Base-by-base conservation (phyloP, 2,797 vertebrate species). In the Platyrinchus mystaceus region DNA sequence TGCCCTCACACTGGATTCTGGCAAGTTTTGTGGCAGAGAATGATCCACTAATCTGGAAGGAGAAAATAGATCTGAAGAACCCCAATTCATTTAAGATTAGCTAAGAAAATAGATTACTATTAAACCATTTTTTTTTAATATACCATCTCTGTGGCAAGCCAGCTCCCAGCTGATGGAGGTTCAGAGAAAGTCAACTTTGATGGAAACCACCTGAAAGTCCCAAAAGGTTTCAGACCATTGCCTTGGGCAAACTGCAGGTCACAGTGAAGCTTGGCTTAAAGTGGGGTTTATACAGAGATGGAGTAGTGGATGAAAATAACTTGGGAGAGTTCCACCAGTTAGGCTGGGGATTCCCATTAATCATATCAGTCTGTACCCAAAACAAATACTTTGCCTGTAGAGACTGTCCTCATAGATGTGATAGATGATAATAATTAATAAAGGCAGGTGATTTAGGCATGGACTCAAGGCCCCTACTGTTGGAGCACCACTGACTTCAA, bases 351-450 rank as follows among this genome's bases (percentile, higher is more conserved):
- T 59, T 69, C n/a, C 26, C 28, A 70, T 93, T 94, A 83, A 85
- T 83, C 43, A 14, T 34, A 86, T 46, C 27, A 69, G n/a, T 56
- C 63, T 64, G 34, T 30, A 75, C 32, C 43, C 41, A 79, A 37
- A 16, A 23, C 17, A 49, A 21, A 37, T 64, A 37, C 4, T 34
- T 73, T 76, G 60, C 59, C 70, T 70, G 36, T 77, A 68, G 76
- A 95, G 78, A 77, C 64, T 50, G 52, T 37, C 13, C 39, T 80
- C 30, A 59, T 18, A 59, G 75, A 74, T 55, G 56, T 82, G 75
- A 90, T 62, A 84, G 34, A 94, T 87, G 67, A 70, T 74, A 75
- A 84, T 84, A 91, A 77, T 80, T 92, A 95, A 87, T 64, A 93
- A 82, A 93, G n/a, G 64, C 71, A 80, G 75, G 37, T 89, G 46